Conservation (phyloP, 2,113 vertebrate genomes). For the Sorex fumeus region DNA sequence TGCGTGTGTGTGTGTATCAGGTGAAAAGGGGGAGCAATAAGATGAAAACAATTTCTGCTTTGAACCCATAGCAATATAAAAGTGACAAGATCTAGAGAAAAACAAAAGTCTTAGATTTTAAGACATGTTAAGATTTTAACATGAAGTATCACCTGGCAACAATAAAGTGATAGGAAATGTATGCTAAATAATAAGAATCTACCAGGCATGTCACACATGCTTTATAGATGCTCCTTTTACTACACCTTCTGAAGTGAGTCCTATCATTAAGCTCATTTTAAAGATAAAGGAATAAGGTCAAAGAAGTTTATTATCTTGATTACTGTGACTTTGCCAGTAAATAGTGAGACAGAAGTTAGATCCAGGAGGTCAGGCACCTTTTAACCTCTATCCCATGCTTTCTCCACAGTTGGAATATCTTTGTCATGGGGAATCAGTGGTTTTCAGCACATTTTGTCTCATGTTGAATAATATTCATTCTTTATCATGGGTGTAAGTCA, state of each 20-base stretch:
- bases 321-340: neutral
- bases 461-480: constrained; percentile 46
- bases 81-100: constrained; percentile 26
- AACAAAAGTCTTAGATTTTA: constrained; percentile 35
- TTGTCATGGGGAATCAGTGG: constrained; percentile 29
- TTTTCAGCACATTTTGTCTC: constrained; percentile 62
- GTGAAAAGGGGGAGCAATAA: constrained; percentile 8
- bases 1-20: no score
- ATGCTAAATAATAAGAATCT: neutral
- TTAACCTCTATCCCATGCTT: constrained; percentile 19
- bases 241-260: neutral
- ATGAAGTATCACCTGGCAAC: neutral
- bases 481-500: constrained; percentile 58
- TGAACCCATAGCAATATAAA: neutral
- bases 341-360: neutral
- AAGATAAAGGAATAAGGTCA: constrained; percentile 4
- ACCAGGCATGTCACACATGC: neutral
- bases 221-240: neutral
- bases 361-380: neutral
- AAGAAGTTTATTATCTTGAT: constrained; percentile 33
- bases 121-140: neutral
- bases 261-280: neutral
- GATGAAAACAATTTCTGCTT: constrained; percentile 40
- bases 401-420: neutral
- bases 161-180: neutral